Percentiles rank a stretch among this genome's conserved stretches.
Evolutionary conservation across 2,888 invertebrate genomes (phyloP).

Genomic region (Ptychoptera albimana): DNA sequence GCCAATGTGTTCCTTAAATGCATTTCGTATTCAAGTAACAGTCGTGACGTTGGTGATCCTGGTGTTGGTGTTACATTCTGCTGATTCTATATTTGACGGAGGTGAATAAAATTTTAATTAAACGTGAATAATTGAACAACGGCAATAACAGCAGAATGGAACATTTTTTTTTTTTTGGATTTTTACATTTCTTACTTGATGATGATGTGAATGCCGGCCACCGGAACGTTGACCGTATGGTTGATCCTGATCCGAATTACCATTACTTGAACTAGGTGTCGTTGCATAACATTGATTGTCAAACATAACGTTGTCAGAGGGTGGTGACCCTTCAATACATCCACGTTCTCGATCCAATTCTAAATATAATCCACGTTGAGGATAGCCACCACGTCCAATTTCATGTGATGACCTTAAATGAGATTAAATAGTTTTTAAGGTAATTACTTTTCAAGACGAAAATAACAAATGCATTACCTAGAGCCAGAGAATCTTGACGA

Average conservation of each 20-base stretch:
- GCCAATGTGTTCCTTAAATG: constrained; percentile 82
- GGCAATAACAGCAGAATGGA: not conserved
- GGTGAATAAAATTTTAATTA: not conserved
- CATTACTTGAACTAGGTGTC: constrained; percentile 85
- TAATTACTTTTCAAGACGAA: not conserved
- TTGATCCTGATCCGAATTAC: constrained; percentile 76
- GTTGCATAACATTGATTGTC: constrained; percentile 93
- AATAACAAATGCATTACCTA: constrained; percentile 27
- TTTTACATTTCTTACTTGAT: constrained; percentile 32
- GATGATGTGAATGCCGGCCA: constrained; percentile 44
- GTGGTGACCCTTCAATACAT: constrained; percentile 52
- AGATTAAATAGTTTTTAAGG: too few species aligned
- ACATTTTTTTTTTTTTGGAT: not conserved
- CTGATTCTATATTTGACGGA: constrained; percentile 29
- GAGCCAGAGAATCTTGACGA: constrained; percentile 47
- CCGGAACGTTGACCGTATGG: constrained; percentile 41
- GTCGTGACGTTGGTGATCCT: constrained; percentile 67
- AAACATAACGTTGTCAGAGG: constrained; percentile 85
- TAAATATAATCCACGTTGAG: constrained; percentile 57
- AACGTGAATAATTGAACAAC: not conserved
- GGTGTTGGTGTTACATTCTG: constrained; percentile 59
- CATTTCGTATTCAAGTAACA: constrained; percentile 85
- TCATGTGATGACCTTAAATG: constrained; percentile 47
- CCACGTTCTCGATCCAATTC: constrained; percentile 57
- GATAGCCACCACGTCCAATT: constrained; percentile 54